phyloP scores from a whole-genome alignment of 92 coral and sea anemone genomes.

The Parazoanthus atlanticus region DNA sequence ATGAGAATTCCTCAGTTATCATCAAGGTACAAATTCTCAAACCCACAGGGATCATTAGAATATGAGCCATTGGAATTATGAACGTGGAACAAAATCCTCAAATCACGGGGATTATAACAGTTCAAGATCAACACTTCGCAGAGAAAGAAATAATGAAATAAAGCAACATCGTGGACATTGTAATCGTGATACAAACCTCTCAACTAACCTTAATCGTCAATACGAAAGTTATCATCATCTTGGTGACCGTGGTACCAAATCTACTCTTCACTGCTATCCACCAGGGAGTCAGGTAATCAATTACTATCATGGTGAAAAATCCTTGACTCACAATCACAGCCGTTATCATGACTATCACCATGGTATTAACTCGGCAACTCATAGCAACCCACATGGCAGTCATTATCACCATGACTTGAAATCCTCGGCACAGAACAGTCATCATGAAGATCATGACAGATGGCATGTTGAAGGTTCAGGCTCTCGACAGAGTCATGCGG shows the following conservation, averaged over 20 bases:
- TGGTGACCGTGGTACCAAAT: background rate
- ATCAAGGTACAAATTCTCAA: too few species aligned
- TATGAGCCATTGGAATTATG: background rate
- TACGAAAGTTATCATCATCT: background rate
- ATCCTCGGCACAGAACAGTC: too few species aligned
- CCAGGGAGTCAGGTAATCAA: too few species aligned
- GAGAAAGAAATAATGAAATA: background rate
- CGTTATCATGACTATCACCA: too few species aligned
- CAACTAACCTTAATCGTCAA: background rate
- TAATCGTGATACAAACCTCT: background rate
- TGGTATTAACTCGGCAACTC: too few species aligned
- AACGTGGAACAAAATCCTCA: background rate
- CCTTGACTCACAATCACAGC: too few species aligned
- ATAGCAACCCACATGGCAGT: too few species aligned
- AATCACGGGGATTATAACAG: background rate
- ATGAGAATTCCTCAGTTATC: too few species aligned
- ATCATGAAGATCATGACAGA: background rate
- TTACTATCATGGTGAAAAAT: too few species aligned
- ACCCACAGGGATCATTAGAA: too few species aligned
- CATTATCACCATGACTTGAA: background rate
- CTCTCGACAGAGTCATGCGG: too few species aligned
- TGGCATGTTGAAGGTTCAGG: background rate
- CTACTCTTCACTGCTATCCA: background rate
- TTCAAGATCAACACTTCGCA: background rate
- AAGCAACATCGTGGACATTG: background rate